Percentiles rank a stretch among this genome's conserved stretches.
These are phyloP conservation scores for pig (Sus scrofa) DNA, from an alignment of 2,113 vertebrate genomes.

Conservation along the genomic window T2T-Sscrofa CM000825.6:50367501-50368000, in stretches of 20 bases:
- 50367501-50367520: not conserved
- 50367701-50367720: not conserved
- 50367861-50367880: accelerated
- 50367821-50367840: accelerated
- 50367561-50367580: too few species aligned
- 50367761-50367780: not conserved
- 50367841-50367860: too few species aligned
- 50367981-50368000: accelerated
- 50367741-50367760: not conserved
- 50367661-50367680: too few species aligned
- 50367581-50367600: too few species aligned
- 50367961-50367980: accelerated
- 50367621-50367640: too few species aligned
- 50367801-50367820: not conserved
- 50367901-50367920: not conserved
- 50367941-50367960: too few species aligned
- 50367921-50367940: accelerated
- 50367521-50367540: not conserved
- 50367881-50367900: not conserved
- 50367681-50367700: too few species aligned
- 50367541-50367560: not conserved
- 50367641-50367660: too few species aligned
- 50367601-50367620: too few species aligned
- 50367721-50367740: not conserved
- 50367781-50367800: not conserved